phyloP scores from a whole-genome alignment of 2,888 invertebrate genomes.

The Ophion ventricosus region DNA sequence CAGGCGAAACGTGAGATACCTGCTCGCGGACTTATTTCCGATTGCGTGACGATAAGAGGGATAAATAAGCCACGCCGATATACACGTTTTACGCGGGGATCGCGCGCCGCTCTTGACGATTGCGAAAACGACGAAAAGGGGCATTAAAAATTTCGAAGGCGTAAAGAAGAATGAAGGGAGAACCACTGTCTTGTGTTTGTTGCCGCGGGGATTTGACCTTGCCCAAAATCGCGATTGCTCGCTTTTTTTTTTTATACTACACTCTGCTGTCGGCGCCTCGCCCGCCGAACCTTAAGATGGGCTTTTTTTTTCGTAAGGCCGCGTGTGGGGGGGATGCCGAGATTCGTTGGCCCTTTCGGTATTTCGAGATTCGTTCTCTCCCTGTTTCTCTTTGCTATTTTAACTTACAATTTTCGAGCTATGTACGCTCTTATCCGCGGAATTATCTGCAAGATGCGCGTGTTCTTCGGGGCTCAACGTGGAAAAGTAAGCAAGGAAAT shows the following conservation, averaged over 20 bases:
- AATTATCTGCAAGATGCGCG: background rate
- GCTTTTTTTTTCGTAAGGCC: background rate
- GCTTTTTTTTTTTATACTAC: too few species aligned
- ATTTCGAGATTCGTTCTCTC: background rate
- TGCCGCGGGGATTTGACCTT: slow-evolving; percentile 33
- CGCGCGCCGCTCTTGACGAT: background rate
- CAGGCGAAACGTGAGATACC: slow-evolving; percentile 1
- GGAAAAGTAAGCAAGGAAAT: too few species aligned
- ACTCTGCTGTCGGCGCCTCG: too few species aligned
- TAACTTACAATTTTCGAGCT: background rate
- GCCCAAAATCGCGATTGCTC: background rate
- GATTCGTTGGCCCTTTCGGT: background rate
- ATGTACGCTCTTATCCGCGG: slow-evolving; percentile 2
- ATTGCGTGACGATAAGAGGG: background rate
- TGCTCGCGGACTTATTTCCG: background rate
- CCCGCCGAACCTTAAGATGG: too few species aligned
- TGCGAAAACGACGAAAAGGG: background rate
- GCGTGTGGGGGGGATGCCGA: background rate
- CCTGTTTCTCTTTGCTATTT: background rate
- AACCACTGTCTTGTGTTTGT: slow-evolving; percentile 30
- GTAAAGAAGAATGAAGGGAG: slow-evolving; percentile 11
- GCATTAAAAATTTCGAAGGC: background rate
- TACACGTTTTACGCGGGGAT: too few species aligned
- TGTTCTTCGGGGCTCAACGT: background rate
- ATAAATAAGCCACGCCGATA: background rate